A percentile compares a stretch with the other conserved stretches of the same genome.
Conservation (phyloP, 2,888 invertebrate species). For the Sipha maydis region DNA sequence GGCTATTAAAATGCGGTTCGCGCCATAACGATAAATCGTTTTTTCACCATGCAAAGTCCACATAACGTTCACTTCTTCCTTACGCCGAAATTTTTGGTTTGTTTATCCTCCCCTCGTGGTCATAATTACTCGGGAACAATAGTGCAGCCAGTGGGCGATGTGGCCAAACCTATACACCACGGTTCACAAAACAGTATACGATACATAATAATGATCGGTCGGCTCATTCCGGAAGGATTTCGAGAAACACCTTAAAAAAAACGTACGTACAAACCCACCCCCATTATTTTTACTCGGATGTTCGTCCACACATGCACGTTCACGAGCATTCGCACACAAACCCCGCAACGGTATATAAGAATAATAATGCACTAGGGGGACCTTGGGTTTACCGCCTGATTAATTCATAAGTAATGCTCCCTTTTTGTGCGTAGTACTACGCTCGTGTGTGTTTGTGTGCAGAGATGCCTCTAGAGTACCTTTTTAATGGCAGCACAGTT, state of each 20-base stretch:
- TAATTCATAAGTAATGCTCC: conserved; percentile 60
- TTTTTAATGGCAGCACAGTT: conserved; percentile 59
- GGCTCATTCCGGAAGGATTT: conserved; percentile 16
- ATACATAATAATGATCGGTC: conserved; percentile 15
- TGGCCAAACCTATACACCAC: no score
- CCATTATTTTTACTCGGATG: conserved; percentile 10
- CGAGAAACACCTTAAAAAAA: conserved; percentile 19
- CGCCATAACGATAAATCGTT: conserved; percentile 33
- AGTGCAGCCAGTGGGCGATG: no score
- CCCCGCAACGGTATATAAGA: conserved; percentile 26
- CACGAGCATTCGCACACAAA: not conserved
- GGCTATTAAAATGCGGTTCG: not conserved
- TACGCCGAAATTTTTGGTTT: not conserved
- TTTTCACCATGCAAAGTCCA: not conserved
- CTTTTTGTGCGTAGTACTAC: conserved; percentile 5
- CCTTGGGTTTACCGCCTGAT: conserved; percentile 59
- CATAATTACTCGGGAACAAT: no score
- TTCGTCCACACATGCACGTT: not conserved
- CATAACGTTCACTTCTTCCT: not conserved
- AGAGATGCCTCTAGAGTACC: conserved; percentile 41
- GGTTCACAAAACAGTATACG: not conserved
- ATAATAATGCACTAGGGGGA: conserved; percentile 47
- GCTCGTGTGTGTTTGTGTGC: not conserved
- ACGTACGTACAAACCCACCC: not conserved
- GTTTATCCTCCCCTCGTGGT: no score